These are phyloP conservation scores for Campoletis raptor DNA, from an alignment of 2,888 invertebrate genomes.

Conservation along the genomic window DNA sequence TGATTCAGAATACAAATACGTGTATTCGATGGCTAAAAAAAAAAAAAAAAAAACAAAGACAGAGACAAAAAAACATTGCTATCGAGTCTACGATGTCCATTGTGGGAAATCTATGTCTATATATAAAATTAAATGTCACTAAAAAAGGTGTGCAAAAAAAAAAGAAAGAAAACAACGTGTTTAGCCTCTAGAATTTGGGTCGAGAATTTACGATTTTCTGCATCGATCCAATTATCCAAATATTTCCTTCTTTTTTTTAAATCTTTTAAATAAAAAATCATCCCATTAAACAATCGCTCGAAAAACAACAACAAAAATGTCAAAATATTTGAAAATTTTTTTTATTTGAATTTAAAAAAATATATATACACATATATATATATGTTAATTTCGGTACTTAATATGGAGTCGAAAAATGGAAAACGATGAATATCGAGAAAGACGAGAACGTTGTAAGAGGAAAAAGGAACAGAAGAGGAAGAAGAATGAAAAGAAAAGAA, in stretches of 20 bases:
- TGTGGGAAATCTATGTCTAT: conserved; percentile 63
- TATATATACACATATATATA: too few relatives aligned
- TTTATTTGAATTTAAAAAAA: too few relatives aligned
- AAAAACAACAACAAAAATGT: not conserved
- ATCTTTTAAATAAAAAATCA: not conserved
- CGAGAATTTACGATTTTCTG: conserved; percentile 9
- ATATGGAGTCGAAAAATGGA: too few relatives aligned
- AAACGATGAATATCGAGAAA: not conserved
- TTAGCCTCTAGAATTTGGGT: conserved; percentile 48
- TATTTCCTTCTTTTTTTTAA: not conserved
- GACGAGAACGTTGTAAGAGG: not conserved
- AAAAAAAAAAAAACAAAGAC: not conserved
- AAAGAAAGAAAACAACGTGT: not conserved
- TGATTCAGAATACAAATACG: conserved; percentile 51
- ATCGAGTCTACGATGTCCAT: conserved; percentile 45
- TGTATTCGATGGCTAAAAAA: conserved; percentile 17
- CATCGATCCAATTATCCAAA: not conserved
- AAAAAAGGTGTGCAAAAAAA: conserved; percentile 44
- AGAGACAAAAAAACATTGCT: not conserved
- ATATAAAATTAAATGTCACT: not conserved
- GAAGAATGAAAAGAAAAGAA: not conserved
- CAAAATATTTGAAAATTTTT: too few relatives aligned
- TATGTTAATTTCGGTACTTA: too few relatives aligned
- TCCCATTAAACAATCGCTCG: not conserved
- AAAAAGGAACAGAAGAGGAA: conserved; percentile 1